Percentiles rank a stretch among this genome's conserved stretches.
Conservation (phyloP, 2,797 vertebrate species). For the Prionace glauca region DNA sequence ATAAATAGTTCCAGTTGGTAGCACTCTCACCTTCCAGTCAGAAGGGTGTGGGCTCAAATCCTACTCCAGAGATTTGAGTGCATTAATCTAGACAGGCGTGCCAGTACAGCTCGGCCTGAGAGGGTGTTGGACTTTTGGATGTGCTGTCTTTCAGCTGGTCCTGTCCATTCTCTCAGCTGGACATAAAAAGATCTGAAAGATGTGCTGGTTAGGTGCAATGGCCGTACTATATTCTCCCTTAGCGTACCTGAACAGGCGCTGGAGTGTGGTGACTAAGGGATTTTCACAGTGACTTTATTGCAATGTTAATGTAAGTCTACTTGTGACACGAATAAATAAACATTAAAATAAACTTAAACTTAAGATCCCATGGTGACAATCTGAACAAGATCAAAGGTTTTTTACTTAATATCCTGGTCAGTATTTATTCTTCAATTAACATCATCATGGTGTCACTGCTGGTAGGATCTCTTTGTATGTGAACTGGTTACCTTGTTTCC, state of each 20-base stretch:
- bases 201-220: too few species aligned
- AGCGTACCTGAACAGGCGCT: too few species aligned
- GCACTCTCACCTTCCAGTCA: background rate
- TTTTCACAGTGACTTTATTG: too few species aligned
- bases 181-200: background rate
- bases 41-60: background rate
- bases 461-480: background rate
- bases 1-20: background rate
- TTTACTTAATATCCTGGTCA: background rate
- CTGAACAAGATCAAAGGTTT: background rate
- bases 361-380: background rate
- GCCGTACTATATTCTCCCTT: too few species aligned
- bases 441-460: background rate
- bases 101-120: background rate
- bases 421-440: background rate
- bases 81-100: background rate
- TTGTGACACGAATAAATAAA: too few species aligned
- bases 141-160: background rate
- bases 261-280: too few species aligned
- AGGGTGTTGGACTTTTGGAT: background rate
- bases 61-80: background rate
- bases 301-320: too few species aligned
- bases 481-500: background rate
- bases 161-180: background rate
- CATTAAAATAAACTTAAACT: too few species aligned